Evolutionary conservation across 2,797 vertebrate species (phyloP).

Genomic region (Enteromius argenteus): DNA sequence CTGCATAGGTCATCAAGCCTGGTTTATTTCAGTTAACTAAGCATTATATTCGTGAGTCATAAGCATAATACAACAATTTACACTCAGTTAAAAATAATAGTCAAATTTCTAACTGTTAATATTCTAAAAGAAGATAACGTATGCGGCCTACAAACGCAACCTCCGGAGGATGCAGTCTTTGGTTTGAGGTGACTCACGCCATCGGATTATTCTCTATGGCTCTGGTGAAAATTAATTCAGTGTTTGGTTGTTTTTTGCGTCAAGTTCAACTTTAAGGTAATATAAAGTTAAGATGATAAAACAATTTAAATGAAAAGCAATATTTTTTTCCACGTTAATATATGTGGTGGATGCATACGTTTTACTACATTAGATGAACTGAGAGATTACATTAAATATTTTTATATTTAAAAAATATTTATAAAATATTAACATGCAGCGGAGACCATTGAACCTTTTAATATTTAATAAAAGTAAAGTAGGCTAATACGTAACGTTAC

Average conservation of each 20-base stretch:
- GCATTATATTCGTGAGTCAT: no score
- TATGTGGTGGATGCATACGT: neutral
- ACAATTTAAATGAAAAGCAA: neutral
- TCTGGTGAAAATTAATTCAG: neutral
- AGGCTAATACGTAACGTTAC: neutral
- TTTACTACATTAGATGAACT: neutral
- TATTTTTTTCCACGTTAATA: neutral
- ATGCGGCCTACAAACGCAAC: no score
- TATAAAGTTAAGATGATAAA: neutral
- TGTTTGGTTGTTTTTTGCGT: neutral
- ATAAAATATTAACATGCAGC: neutral
- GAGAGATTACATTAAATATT: neutral
- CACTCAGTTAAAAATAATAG: no score
- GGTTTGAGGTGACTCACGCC: neutral
- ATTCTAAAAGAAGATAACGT: no score
- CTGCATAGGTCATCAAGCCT: no score
- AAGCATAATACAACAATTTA: no score
- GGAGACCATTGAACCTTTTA: neutral
- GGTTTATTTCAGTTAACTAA: no score
- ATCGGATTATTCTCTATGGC: neutral
- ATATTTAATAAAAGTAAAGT: neutral
- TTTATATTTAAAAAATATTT: neutral
- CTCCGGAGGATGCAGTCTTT: no score
- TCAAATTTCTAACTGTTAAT: no score
- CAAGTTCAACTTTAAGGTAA: neutral